Base-by-base conservation (phyloP, 1,140 invertebrate species). In the Neodiprion pinetum region DNA sequence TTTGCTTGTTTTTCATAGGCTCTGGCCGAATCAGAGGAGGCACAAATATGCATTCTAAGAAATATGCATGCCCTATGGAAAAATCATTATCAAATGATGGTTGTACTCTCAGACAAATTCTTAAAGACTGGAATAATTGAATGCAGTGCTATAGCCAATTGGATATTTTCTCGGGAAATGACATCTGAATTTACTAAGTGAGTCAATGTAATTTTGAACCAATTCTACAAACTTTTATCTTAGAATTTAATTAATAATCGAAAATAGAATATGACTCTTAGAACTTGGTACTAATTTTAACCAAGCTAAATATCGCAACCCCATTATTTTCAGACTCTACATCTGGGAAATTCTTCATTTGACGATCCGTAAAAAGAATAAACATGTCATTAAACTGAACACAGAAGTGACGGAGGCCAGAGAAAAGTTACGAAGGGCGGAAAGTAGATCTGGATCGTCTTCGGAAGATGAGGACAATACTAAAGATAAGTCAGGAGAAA, bases 131-230 rank as follows among this genome's bases (percentile, higher is more conserved):
- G 99, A 85, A 96, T 99, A 67, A 94, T 99, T 14, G 97, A 99
- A 83, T 98, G 97, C 84, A 96, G 96, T 75, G 95, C 97, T 10
- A 97, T 99, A 11, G 97, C 97, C 47, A 99, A 98, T 80, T 99
- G 98, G 98, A 94, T 99, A 73, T 99, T 99, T 89, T 98, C 97
- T 5, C 96, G 96, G 89, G 97, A 99, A 85, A 99, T 99, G 97
- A 92, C 91, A 28, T 87, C 91, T 9, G 96, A 98, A 86, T 99
- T 99, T 85, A 98, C 97, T 0, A 97, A 96, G 93, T 94, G 86
- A 83, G 82, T 85, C 48, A 66, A 74, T 49, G 49, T 72, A 70
- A 67, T 76, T 12, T 72, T 23, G 68, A 72, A 67, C 11, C 67
- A 70, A 67, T 61, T 17, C 53, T 7, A 61, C 53, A 61, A 61